These are phyloP conservation scores for Pantherophis guttatus DNA, from an alignment of 2,113 vertebrate genomes.

Conservation along the genomic window DNA sequence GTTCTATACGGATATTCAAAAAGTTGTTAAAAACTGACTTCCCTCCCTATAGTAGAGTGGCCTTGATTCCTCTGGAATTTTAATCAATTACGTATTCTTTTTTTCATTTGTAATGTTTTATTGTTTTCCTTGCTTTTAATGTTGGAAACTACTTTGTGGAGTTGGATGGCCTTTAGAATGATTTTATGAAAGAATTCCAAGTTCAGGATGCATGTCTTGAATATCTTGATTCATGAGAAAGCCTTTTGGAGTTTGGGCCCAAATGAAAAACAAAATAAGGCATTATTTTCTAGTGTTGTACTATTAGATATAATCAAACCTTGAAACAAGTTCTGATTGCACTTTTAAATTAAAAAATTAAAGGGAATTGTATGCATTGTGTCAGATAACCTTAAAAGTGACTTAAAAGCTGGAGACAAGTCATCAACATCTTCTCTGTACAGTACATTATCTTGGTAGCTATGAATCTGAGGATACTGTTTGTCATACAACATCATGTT, in stretches of 20 bases:
- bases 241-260: background rate
- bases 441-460: background rate
- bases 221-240: background rate
- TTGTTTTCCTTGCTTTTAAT: background rate
- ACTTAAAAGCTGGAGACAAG: background rate
- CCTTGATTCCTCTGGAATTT: background rate
- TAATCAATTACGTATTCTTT: background rate
- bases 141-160: background rate
- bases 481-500: background rate
- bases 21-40: background rate
- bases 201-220: background rate
- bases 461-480: background rate
- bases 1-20: background rate
- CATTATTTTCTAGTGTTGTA: background rate
- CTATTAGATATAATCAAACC: background rate
- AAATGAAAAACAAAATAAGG: background rate
- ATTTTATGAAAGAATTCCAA: background rate
- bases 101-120: background rate
- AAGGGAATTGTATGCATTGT: background rate
- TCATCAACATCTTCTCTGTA: background rate
- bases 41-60: background rate
- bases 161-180: background rate
- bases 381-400: background rate
- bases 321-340: background rate
- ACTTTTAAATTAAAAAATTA: background rate